These are phyloP conservation scores for Nineta flava DNA, from an alignment of 2,888 invertebrate genomes.

Conservation along the genomic window DNA sequence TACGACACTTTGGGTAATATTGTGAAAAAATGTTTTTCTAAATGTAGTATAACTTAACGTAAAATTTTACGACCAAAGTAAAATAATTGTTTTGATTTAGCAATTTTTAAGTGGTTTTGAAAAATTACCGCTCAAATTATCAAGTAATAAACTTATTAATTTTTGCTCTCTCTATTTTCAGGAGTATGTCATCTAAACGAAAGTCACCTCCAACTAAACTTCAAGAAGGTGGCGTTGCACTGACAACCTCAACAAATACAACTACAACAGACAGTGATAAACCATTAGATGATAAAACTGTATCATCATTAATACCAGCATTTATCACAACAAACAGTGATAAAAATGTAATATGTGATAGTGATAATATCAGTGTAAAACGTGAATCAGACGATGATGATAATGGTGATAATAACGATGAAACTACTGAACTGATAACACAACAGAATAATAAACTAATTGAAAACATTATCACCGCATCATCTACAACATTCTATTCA, in stretches of 20 bases:
- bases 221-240: conserved; percentile 50
- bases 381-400: conserved; percentile 41
- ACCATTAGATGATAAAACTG: conserved; percentile 6
- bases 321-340: conserved; percentile 19
- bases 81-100: too few relatives aligned
- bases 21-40: too few relatives aligned
- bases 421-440: conserved; percentile 41
- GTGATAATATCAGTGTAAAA: conserved; percentile 34
- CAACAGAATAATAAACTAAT: conserved; percentile 10
- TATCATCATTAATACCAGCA: conserved; percentile 18
- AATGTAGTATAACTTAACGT: too few relatives aligned
- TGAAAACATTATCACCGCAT: too few relatives aligned
- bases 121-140: too few relatives aligned
- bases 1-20: too few relatives aligned
- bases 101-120: too few relatives aligned
- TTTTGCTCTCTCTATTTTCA: conserved; percentile 38
- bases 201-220: conserved; percentile 91
- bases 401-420: conserved; percentile 41
- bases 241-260: conserved; percentile 26
- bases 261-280: conserved; percentile 23
- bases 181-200: conserved; percentile 94
- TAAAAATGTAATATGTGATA: conserved; percentile 33
- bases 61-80: too few relatives aligned
- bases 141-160: not conserved
- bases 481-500: conserved; percentile 24